These are phyloP conservation scores for Mimachlamys varia DNA, from an alignment of 2,888 invertebrate genomes.

Conservation along the genomic window DNA sequence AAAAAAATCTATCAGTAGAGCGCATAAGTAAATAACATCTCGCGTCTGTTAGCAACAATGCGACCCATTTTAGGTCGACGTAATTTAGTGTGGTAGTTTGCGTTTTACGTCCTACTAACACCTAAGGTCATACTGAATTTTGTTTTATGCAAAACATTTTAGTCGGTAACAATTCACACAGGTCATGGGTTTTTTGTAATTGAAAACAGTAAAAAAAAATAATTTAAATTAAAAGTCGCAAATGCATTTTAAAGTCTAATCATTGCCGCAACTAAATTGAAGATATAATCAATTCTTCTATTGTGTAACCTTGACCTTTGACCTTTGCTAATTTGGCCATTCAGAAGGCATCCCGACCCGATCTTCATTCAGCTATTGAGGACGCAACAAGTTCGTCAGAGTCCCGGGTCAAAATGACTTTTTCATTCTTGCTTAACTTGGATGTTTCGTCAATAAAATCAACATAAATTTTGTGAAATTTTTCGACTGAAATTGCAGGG, in stretches of 20 bases:
- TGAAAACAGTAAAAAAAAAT: background rate
- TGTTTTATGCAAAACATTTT: too few species aligned
- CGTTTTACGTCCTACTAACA: too few species aligned
- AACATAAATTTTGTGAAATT: constrained; percentile 29
- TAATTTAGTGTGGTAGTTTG: too few species aligned
- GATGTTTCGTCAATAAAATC: constrained; percentile 34
- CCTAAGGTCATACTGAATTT: too few species aligned
- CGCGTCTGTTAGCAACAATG: too few species aligned
- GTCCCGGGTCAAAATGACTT: constrained; percentile 11
- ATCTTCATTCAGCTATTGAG: constrained; percentile 1
- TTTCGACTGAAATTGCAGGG: constrained; percentile 31
- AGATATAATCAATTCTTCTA: background rate
- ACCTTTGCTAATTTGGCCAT: background rate
- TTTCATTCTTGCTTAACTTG: constrained; percentile 1
- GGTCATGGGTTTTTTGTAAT: background rate
- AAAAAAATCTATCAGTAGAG: background rate
- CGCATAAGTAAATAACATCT: too few species aligned
- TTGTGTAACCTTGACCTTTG: background rate
- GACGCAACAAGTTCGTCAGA: constrained; percentile 10
- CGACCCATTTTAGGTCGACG: too few species aligned
- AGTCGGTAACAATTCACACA: too few species aligned
- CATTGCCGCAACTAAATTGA: background rate
- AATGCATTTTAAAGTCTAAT: background rate
- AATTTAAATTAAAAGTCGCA: background rate
- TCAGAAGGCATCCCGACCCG: background rate